These are phyloP conservation scores for Eudyptes chrysolophus DNA, from an alignment of 2,113 vertebrate genomes.

Conservation along the genomic window DNA sequence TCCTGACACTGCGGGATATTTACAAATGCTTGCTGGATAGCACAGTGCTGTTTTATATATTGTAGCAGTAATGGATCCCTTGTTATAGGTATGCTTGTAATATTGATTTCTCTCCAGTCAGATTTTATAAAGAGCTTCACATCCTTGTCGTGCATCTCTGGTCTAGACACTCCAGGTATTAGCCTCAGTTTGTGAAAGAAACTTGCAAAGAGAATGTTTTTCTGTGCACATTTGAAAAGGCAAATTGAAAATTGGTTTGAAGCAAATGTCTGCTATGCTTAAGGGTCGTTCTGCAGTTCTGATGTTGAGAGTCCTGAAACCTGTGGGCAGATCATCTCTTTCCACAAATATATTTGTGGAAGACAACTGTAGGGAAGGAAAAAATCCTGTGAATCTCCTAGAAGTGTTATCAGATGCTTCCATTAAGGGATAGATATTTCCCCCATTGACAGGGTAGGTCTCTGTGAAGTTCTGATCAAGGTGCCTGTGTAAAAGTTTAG, in stretches of 20 bases:
- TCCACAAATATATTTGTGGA: neutral
- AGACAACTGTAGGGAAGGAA: neutral
- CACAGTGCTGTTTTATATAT: neutral
- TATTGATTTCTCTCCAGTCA: neutral
- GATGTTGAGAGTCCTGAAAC: neutral
- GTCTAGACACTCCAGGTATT: neutral
- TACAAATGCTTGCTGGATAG: neutral
- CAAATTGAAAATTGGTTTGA: neutral
- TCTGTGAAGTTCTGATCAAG: neutral
- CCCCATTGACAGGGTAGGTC: neutral
- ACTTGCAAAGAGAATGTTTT: neutral
- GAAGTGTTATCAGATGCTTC: neutral
- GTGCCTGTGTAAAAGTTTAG: neutral
- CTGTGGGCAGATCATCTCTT: neutral
- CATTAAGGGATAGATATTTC: neutral
- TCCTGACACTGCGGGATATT: neutral
- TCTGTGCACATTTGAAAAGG: neutral
- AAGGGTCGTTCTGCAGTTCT: neutral
- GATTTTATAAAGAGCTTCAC: neutral
- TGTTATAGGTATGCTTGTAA: neutral
- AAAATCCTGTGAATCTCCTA: neutral
- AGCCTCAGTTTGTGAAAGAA: neutral
- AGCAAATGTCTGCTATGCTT: neutral
- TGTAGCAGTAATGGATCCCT: neutral
- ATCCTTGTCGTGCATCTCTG: neutral